Evolutionary conservation across 2,113 vertebrate genomes (phyloP).

Genomic region (Paradisaea rubra): DNA sequence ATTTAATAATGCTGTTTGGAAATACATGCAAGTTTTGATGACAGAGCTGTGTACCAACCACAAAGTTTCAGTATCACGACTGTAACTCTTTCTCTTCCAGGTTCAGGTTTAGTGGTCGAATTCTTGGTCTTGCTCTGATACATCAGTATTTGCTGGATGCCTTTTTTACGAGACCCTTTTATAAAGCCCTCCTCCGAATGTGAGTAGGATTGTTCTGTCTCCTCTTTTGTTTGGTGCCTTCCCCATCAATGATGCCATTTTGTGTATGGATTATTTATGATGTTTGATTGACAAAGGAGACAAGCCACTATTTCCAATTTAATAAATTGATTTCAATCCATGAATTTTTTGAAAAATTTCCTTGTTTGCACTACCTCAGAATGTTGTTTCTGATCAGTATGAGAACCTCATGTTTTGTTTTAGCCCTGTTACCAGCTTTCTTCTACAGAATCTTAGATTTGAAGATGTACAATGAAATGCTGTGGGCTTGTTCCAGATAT

Average conservation of each 20-base stretch:
- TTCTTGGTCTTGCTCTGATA: conserved; percentile 94
- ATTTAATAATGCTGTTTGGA: conserved; percentile 14
- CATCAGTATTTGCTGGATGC: conserved; percentile 98
- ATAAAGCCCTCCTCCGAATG: conserved; percentile 98
- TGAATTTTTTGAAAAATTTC: neutral
- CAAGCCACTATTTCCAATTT: neutral
- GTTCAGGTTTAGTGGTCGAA: conserved; percentile 97
- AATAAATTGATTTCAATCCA: neutral
- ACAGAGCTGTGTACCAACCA: neutral
- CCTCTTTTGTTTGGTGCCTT: neutral
- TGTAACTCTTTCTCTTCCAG: conserved; percentile 67
- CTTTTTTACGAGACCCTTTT: conserved; percentile 97
- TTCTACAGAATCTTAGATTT: neutral
- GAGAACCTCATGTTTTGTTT: neutral
- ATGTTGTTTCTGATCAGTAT: neutral
- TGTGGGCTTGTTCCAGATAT: conserved; percentile 33
- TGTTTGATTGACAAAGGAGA: neutral
- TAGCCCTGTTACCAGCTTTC: neutral
- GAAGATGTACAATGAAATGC: neutral
- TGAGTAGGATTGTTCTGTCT: conserved; percentile 66
- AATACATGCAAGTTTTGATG: neutral
- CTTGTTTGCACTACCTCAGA: neutral
- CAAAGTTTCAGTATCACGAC: neutral
- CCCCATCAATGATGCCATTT: neutral
- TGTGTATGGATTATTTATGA: neutral